These are phyloP conservation scores for Sinodicranocentrus sp. DNA, from an alignment of 2,888 invertebrate genomes.

Conservation along the genomic window DNA sequence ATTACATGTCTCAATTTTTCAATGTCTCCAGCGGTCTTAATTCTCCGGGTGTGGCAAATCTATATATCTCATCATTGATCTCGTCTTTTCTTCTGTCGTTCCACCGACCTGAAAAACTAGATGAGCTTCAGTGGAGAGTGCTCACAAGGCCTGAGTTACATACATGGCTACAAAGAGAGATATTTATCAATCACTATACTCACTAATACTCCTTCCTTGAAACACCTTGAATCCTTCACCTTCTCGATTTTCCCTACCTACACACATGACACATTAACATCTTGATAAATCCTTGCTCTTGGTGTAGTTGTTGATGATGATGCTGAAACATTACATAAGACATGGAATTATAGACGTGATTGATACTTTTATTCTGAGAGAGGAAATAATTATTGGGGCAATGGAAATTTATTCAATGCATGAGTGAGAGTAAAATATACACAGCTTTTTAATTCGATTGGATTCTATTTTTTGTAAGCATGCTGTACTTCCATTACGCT, in stretches of 20 bases:
- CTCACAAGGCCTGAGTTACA: conserved; percentile 2
- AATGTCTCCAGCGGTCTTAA: conserved; percentile 66
- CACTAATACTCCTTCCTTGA: conserved; percentile 23
- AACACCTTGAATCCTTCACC: conserved; percentile 1
- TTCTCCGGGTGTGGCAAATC: conserved; percentile 71
- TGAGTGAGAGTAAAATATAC: too few species aligned
- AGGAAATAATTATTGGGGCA: too few species aligned
- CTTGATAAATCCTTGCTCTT: conserved; percentile 16
- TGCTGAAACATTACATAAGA: background rate
- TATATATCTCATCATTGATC: conserved; percentile 45
- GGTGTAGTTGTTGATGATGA: background rate
- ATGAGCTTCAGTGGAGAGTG: background rate
- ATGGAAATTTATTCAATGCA: too few species aligned
- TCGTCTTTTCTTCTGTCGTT: conserved; percentile 18
- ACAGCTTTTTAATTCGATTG: too few species aligned
- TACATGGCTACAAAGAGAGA: conserved; percentile 24
- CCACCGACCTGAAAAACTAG: conserved; percentile 22
- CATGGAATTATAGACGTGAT: too few species aligned
- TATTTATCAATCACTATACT: conserved; percentile 33
- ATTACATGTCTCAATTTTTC: conserved; percentile 72
- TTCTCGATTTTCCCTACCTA: conserved; percentile 20
- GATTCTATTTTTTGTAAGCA: too few species aligned
- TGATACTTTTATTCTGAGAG: too few species aligned
- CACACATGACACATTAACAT: conserved; percentile 31
- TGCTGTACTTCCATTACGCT: too few species aligned